Conservation (phyloP, 2,113 vertebrate species). For the Recurvirostra avosetta region DNA sequence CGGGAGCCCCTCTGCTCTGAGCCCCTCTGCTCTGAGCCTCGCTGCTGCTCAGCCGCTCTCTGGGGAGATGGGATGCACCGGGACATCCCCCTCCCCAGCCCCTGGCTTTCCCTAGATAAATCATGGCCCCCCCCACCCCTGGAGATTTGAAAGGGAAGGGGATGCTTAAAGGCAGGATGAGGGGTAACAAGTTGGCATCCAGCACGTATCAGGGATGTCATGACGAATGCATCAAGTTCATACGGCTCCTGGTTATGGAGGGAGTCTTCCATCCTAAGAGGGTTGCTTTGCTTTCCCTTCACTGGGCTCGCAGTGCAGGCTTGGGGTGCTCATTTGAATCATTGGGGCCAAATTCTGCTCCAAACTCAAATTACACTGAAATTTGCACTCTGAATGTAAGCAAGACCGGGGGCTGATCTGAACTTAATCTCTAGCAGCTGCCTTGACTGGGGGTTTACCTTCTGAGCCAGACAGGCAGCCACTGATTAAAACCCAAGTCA, state of each 20-base stretch:
- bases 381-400: neutral
- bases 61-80: neutral
- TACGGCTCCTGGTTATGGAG: neutral
- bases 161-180: neutral
- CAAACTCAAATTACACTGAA: neutral
- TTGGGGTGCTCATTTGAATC: fast-evolving
- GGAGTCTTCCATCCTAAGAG: neutral
- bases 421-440: neutral
- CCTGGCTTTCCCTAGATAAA: neutral
- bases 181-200: neutral
- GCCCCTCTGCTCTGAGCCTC: neutral
- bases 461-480: neutral
- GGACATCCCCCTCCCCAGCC: neutral
- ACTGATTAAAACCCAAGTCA: neutral
- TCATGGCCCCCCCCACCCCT: neutral
- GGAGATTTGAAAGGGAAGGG: neutral
- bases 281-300: neutral
- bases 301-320: fast-evolving
- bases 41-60: neutral
- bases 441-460: neutral
- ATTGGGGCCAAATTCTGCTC: neutral
- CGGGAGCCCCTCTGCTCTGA: neutral
- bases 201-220: fast-evolving
- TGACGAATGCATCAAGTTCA: fast-evolving
- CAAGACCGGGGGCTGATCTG: neutral